Evolutionary conservation across 23 tunicate genomes (phyloP), one percentile per base, ranked within the genome.

Genomic region (Halocynthia aurantium): DNA sequence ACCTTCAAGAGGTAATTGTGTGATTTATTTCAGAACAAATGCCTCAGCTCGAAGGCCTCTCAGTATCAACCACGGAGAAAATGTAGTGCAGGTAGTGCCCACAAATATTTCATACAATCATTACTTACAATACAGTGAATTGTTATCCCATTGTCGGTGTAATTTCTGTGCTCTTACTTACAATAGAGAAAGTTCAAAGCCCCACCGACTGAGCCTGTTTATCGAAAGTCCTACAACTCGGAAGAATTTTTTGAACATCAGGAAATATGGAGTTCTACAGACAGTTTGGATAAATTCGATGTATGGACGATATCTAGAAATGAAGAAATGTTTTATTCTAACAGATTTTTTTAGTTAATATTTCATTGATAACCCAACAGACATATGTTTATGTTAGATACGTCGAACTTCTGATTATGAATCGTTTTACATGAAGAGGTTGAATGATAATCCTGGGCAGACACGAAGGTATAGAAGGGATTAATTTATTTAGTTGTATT

Each of bases 131-230:
- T 15, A 15, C 44, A 31, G 44, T n/a, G n/a, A n/a, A n/a, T n/a
- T n/a, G n/a, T n/a, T n/a, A n/a, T n/a, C n/a, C n/a, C n/a, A n/a
- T n/a, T n/a, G n/a, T 58, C 15, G 17, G 63, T 58, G 2, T 2
- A 65, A 5, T 65, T 65, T 65, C 9, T 65, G 22, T 15, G 22
- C 6, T 65, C 19, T 20, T 40, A 65, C 22, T 65, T 6, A 65
- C 9, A 20, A 20, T 57, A 85, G 90, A 74, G 84, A 12, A 67
- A 76, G 21, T 87, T 75, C 67, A 18, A 19, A 13, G 65, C 94
- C 15, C 94, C 94, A 0, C 94, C 94, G 9, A 53, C 87, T 6
- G 88, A 84, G 56, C 96, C 96, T 52, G 76, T 81, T 73, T 12
- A 64, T 22, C 76, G 96, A 8, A 89, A 89, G 57, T 74, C 84